A percentile compares a stretch with the other conserved stretches of the same genome.
Conservation (phyloP, 2,888 invertebrate genomes). For the Ypsolopha sequella region DNA sequence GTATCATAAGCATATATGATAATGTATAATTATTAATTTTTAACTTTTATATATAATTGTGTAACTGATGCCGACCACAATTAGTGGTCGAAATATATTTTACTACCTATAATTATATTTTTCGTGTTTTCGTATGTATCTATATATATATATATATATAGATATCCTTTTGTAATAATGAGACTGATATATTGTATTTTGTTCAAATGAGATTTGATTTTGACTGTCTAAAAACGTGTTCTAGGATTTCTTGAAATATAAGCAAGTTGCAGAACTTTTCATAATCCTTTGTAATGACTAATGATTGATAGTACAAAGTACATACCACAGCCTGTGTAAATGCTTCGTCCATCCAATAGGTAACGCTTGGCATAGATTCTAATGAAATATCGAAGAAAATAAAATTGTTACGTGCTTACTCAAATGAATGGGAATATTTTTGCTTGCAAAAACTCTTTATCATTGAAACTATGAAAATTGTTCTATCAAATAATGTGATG, state of each 20-base stretch:
- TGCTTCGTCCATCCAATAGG: conserved; percentile 36
- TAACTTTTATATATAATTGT: too few relatives aligned
- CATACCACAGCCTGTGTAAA: conserved; percentile 10
- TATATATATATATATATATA: not conserved
- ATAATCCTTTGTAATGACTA: not conserved
- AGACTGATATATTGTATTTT: conserved; percentile 57
- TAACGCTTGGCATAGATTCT: conserved; percentile 25
- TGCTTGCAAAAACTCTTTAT: conserved; percentile 1
- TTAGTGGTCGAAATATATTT: too few relatives aligned
- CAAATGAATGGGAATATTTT: not conserved
- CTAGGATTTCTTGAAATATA: not conserved
- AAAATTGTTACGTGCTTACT: not conserved
- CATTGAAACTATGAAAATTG: not conserved
- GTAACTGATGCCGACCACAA: too few relatives aligned
- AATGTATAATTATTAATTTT: too few relatives aligned
- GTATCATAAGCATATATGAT: too few relatives aligned
- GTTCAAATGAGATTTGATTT: conserved; percentile 25
- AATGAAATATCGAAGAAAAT: not conserved
- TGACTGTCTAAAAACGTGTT: conserved; percentile 19
- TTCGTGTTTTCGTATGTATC: too few relatives aligned
- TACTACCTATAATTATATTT: too few relatives aligned
- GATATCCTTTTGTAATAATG: conserved; percentile 16
- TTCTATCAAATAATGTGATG: conserved; percentile 45
- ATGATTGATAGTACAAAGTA: conserved; percentile 42
- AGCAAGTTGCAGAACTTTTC: not conserved